phyloP scores from a whole-genome alignment of 2,797 vertebrate species.

The Spatula clypeata region DNA sequence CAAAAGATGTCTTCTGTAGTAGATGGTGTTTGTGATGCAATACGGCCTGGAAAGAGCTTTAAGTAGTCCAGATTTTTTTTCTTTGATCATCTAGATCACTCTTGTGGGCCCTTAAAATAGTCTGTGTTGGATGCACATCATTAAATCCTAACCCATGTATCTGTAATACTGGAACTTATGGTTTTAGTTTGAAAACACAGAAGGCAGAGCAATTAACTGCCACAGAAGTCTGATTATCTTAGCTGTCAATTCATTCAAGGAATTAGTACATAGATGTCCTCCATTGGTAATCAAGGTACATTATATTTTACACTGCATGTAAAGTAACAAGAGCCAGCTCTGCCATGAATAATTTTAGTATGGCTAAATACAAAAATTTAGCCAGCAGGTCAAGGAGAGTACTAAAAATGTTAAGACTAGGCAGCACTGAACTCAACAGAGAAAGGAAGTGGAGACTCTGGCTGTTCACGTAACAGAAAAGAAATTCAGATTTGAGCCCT shows the following conservation, averaged over 20 bases:
- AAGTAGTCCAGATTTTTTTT: background rate
- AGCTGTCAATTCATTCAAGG: background rate
- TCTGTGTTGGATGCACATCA: background rate
- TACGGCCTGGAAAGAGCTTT: background rate
- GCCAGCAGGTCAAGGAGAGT: too few relatives aligned
- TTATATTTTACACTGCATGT: background rate
- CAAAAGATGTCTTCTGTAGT: background rate
- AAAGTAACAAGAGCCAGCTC: background rate
- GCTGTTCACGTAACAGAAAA: too few relatives aligned
- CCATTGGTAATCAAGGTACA: background rate
- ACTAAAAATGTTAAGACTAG: too few relatives aligned
- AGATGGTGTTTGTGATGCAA: background rate
- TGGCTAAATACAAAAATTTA: background rate
- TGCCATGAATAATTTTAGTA: background rate
- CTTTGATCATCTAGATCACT: background rate
- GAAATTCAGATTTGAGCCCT: too few relatives aligned
- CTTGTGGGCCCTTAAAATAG: background rate
- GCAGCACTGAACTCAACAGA: too few relatives aligned
- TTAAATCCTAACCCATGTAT: background rate
- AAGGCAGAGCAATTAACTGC: background rate
- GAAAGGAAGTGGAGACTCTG: too few relatives aligned
- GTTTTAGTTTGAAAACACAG: background rate
- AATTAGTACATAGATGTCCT: background rate
- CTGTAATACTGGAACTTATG: background rate
- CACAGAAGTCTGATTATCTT: background rate